These are phyloP conservation scores for Agonopterix alstromeriana DNA, from an alignment of 2,888 invertebrate genomes.

Conservation along the genomic window DNA sequence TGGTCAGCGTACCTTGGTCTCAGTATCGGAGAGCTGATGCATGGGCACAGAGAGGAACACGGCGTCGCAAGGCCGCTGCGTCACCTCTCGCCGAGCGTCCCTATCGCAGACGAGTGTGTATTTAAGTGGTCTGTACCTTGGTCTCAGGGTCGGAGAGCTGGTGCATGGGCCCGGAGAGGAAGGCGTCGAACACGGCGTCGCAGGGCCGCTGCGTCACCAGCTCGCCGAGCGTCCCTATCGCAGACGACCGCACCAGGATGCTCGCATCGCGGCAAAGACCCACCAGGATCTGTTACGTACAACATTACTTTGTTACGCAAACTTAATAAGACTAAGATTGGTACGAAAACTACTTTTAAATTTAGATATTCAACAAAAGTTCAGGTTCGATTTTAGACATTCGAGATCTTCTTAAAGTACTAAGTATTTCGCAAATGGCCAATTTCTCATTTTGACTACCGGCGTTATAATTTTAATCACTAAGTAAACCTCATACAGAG, in stretches of 20 bases:
- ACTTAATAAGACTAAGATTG: too few relatives aligned
- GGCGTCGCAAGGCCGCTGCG: constrained; percentile 23
- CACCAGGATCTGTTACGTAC: constrained; percentile 41
- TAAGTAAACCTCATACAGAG: too few relatives aligned
- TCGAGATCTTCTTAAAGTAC: too few relatives aligned
- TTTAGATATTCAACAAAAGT: too few relatives aligned
- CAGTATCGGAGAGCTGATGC: too few relatives aligned
- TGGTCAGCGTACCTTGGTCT: too few relatives aligned
- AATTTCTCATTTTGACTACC: too few relatives aligned
- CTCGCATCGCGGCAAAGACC: constrained; percentile 63
- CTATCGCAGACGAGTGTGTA: constrained; percentile 16
- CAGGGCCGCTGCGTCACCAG: constrained; percentile 29
- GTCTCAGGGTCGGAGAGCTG: constrained; percentile 62
- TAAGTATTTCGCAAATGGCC: too few relatives aligned
- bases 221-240: constrained; percentile 51
- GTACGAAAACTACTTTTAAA: too few relatives aligned
- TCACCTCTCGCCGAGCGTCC: constrained; percentile 36
- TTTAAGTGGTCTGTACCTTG: constrained; percentile 34
- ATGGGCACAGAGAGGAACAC: constrained; percentile 53
- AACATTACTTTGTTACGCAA: too few relatives aligned
- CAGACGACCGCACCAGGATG: constrained; percentile 55
- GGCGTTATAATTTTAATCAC: too few relatives aligned
- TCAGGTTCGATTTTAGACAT: too few relatives aligned
- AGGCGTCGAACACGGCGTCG: constrained; percentile 42
- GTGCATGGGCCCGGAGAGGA: constrained; percentile 58